A percentile compares a stretch with the other conserved stretches of the same genome.
These are phyloP conservation scores for Neotoma lepida DNA, from an alignment of 2,113 vertebrate genomes.

Conservation along the genomic window DNA sequence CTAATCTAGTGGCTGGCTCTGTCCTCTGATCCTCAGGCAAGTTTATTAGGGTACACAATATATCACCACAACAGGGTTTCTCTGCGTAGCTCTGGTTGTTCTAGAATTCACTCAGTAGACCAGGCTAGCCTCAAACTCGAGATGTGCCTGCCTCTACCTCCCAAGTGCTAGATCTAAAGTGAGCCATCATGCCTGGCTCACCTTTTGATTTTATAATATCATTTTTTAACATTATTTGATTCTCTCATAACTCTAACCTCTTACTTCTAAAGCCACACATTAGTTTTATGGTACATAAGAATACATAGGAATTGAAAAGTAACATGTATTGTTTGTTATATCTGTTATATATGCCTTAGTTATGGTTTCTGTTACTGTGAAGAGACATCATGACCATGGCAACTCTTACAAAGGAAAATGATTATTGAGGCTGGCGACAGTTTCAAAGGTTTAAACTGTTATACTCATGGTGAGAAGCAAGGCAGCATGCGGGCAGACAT, in stretches of 20 bases:
- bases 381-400: too few relatives aligned
- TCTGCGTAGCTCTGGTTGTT: not conserved
- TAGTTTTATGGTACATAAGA: conserved; percentile 20
- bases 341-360: too few relatives aligned
- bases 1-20: too few relatives aligned
- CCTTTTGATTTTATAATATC: not conserved
- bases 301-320: not conserved
- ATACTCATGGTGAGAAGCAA: too few relatives aligned
- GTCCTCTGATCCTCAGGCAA: too few relatives aligned
- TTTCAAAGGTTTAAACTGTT: too few relatives aligned
- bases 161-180: not conserved
- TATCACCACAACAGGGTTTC: too few relatives aligned
- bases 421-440: too few relatives aligned
- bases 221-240: not conserved
- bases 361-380: too few relatives aligned
- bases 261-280: conserved; percentile 43
- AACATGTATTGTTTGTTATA: not conserved
- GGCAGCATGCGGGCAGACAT: too few relatives aligned
- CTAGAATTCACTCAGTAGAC: not conserved
- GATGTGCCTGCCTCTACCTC: not conserved
- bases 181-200: not conserved
- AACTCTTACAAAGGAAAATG: too few relatives aligned
- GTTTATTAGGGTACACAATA: too few relatives aligned
- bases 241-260: not conserved
- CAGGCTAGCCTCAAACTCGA: not conserved